These are phyloP conservation scores for Paratilapia polleni DNA, from an alignment of 2,113 vertebrate species.

Conservation along the genomic window DNA sequence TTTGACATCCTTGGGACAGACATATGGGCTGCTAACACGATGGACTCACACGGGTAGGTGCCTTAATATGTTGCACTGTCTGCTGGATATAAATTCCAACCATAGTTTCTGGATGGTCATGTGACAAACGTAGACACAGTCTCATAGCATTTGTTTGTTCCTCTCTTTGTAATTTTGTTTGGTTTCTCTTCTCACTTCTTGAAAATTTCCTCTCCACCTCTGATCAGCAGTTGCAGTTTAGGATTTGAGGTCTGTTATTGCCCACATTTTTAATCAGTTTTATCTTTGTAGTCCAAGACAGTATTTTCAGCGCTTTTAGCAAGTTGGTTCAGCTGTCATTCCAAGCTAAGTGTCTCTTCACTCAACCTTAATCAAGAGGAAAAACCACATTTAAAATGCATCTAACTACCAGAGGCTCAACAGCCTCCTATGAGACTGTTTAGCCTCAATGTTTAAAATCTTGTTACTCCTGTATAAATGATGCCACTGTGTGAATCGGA, in stretches of 20 bases:
- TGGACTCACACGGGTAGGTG: slow-evolving; percentile 90
- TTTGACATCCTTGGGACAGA: slow-evolving; percentile 96
- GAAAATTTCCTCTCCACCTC: neutral
- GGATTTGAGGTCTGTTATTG: neutral
- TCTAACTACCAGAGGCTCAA: neutral
- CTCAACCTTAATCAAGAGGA: neutral
- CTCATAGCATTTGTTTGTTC: neutral
- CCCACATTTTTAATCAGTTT: neutral
- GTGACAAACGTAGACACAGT: neutral
- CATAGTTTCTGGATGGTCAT: slow-evolving; percentile 6
- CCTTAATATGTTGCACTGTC: neutral
- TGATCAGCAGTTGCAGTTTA: neutral
- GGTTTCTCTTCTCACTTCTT: neutral
- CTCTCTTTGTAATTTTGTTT: neutral
- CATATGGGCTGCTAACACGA: slow-evolving; percentile 98
- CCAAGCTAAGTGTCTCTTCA: neutral
- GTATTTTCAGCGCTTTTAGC: neutral
- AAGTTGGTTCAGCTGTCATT: neutral
- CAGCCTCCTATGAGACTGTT: neutral
- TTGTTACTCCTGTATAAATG: neutral
- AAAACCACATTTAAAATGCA: fast-evolving
- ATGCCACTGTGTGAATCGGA: neutral
- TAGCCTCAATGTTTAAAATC: neutral
- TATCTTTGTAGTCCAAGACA: neutral
- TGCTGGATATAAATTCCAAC: neutral